A percentile compares a stretch with the other conserved stretches of the same genome.
Evolutionary conservation across 2,797 vertebrate species (phyloP).

Genomic region (Ceyx erithaca): DNA sequence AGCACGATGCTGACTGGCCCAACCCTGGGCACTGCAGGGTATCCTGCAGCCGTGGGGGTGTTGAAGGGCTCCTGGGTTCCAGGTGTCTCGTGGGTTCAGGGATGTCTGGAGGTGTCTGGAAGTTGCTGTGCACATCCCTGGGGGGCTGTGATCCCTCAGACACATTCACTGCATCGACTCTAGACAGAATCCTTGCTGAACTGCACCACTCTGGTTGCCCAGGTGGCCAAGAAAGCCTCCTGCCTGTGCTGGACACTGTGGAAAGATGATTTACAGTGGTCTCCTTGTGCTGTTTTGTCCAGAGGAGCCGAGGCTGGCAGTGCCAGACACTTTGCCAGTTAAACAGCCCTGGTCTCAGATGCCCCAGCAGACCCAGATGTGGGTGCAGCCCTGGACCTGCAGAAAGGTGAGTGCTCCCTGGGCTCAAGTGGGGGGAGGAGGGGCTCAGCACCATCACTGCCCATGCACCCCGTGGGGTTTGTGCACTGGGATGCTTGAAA

Average conservation of each 20-base stretch:
- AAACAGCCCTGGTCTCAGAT: background rate
- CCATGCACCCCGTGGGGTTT: background rate
- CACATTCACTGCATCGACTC: fast-evolving
- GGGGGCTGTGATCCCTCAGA: background rate
- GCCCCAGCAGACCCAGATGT: conserved; percentile 22
- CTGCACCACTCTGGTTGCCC: background rate
- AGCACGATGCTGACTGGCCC: background rate
- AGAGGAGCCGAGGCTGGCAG: background rate
- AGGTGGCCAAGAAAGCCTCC: background rate
- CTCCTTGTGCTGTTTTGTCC: conserved; percentile 1
- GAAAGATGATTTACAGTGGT: background rate
- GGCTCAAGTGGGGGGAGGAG: fast-evolving
- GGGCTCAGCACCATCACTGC: background rate
- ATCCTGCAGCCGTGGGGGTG: background rate
- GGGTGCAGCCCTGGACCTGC: background rate
- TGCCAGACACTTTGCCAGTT: background rate
- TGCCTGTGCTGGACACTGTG: background rate
- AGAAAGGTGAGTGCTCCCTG: background rate
- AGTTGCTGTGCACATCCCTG: background rate
- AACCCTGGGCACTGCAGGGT: background rate
- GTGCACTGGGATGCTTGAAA: fast-evolving
- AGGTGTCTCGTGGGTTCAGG: no score
- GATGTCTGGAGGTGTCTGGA: background rate
- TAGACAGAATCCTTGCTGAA: background rate
- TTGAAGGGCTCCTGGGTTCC: background rate